phyloP scores from a whole-genome alignment of 2,797 vertebrate genomes.

The Otus scops region DNA sequence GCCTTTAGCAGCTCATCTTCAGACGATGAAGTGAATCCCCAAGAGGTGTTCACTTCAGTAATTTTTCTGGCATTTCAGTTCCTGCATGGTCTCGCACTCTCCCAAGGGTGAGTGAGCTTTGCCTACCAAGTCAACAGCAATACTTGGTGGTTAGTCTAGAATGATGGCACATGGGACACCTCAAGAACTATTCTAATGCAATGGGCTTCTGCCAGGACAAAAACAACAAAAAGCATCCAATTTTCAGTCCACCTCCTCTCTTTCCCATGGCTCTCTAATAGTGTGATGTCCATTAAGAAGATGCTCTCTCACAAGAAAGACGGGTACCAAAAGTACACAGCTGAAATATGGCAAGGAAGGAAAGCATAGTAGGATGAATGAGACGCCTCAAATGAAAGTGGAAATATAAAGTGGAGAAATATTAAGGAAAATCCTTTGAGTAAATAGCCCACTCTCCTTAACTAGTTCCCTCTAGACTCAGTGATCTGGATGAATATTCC shows the following conservation, averaged over 20 bases:
- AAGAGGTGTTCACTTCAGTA: neutral
- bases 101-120: neutral
- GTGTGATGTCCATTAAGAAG: neutral
- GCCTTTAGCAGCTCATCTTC: neutral
- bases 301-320: neutral
- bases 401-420: neutral
- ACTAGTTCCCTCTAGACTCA: neutral
- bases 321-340: fast-evolving
- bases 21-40: neutral
- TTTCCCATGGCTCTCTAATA: neutral
- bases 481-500: neutral
- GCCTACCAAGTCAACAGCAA: neutral
- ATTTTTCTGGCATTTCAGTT: neutral
- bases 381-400: neutral
- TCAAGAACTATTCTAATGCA: neutral
- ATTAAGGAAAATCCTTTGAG: neutral
- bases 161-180: neutral
- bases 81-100: neutral
- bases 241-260: neutral
- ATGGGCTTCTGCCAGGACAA: neutral
- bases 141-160: neutral
- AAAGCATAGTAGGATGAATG: neutral
- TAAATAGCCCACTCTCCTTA: neutral
- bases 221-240: neutral
- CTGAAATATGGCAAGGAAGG: neutral